These are phyloP conservation scores for Agriotes lineatus DNA, from an alignment of 2,888 invertebrate species.

Conservation along the genomic window DNA sequence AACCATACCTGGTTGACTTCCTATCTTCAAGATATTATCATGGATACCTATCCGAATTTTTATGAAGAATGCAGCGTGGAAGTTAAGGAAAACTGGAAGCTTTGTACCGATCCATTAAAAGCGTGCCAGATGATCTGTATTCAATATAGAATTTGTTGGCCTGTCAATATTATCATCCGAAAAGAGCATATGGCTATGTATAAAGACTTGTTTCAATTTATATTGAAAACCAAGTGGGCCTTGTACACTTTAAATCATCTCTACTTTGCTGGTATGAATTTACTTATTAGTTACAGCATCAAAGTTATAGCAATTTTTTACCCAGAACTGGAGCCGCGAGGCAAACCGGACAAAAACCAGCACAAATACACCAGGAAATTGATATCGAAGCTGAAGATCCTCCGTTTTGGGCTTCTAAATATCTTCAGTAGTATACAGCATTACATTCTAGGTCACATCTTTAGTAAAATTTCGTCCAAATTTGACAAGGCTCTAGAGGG, in stretches of 20 bases:
- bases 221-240: slow-evolving; percentile 63
- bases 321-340: slow-evolving; percentile 55
- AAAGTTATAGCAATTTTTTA: not conserved
- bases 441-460: slow-evolving; percentile 61
- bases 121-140: slow-evolving; percentile 56
- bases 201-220: slow-evolving; percentile 59
- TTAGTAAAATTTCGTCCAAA: slow-evolving; percentile 52
- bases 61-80: slow-evolving; percentile 58
- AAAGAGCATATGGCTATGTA: slow-evolving; percentile 58
- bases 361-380: slow-evolving; percentile 24
- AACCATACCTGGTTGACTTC: slow-evolving; percentile 61
- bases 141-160: slow-evolving; percentile 60
- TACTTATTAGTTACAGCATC: not conserved
- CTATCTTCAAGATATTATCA: slow-evolving; percentile 61
- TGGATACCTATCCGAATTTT: slow-evolving; percentile 61
- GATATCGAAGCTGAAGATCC: slow-evolving; percentile 51
- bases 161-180: slow-evolving; percentile 61
- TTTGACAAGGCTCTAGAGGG: slow-evolving; percentile 60
- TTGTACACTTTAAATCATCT: slow-evolving; percentile 60
- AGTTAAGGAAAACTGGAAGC: slow-evolving; percentile 54
- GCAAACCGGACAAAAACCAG: slow-evolving; percentile 30
- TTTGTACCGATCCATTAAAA: slow-evolving; percentile 53
- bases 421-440: slow-evolving; percentile 61
- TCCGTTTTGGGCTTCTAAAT: slow-evolving; percentile 59
- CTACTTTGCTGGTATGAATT: slow-evolving; percentile 56